Percentiles rank a stretch among this genome's conserved stretches.
phyloP scores from a whole-genome alignment of 2,113 vertebrate species.

The Lycaon pictus region DNA sequence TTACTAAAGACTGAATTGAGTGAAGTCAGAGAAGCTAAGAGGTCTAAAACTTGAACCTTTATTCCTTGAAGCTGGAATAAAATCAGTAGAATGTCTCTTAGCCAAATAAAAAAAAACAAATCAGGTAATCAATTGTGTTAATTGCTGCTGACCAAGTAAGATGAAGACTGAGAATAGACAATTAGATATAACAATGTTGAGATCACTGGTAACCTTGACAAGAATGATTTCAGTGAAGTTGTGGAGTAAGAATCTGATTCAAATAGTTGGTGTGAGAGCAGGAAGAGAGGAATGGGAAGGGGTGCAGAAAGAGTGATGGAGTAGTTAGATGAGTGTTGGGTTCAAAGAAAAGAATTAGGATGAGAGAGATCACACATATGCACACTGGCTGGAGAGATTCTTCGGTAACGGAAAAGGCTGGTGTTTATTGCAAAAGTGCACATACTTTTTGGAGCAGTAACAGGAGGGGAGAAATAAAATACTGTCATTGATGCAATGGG shows the following conservation, averaged over 20 bases:
- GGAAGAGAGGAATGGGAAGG: neutral
- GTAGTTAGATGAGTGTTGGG: neutral
- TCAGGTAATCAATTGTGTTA: slow-evolving; percentile 38
- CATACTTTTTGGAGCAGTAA: neutral
- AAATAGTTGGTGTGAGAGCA: neutral
- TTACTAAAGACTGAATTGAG: neutral
- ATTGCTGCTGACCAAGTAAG: slow-evolving; percentile 37
- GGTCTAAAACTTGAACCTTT: neutral
- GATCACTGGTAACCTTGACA: neutral
- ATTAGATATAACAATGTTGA: slow-evolving; percentile 34
- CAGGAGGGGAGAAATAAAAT: neutral
- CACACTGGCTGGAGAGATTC: neutral
- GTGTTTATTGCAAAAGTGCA: neutral
- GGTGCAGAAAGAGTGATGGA: neutral
- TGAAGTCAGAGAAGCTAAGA: neutral
- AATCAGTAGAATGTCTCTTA: neutral
- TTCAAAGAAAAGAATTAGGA: neutral
- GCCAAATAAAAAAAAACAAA: neutral
- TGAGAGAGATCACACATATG: neutral
- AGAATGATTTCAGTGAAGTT: neutral
- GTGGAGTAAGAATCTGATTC: neutral
- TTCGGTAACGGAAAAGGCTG: neutral
- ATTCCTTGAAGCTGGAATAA: neutral
- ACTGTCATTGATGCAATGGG: neutral
- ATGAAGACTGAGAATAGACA: neutral